A percentile compares a stretch with the other conserved stretches of the same genome.
Conservation (phyloP, 2,113 vertebrate species). For the Thunnus maccoyii region DNA sequence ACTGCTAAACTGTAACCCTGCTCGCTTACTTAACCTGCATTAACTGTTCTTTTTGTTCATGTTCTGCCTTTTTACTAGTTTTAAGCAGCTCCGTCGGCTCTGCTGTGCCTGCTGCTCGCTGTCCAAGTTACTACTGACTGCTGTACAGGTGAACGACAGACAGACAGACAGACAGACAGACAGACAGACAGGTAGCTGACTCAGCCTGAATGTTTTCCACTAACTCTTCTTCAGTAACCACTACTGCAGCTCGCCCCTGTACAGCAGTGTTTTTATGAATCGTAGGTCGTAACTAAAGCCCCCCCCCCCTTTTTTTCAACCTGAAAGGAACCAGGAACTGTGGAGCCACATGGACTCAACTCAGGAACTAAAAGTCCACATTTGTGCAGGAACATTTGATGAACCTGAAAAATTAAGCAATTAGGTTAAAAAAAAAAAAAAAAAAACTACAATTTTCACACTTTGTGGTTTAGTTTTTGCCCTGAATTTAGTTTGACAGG, state of each 20-base stretch:
- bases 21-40: slow-evolving; percentile 85
- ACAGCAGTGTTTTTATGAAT: neutral
- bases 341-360: neutral
- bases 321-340: neutral
- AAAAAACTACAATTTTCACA: no score
- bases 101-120: slow-evolving; percentile 68
- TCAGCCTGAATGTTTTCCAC: slow-evolving; percentile 12
- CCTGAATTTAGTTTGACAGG: neutral
- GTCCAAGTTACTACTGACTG: neutral
- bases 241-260: slow-evolving; percentile 3
- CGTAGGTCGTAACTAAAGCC: neutral
- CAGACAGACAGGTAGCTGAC: neutral
- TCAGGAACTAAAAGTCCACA: neutral
- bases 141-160: neutral
- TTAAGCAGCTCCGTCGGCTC: slow-evolving; percentile 85
- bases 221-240: neutral
- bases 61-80: slow-evolving; percentile 82
- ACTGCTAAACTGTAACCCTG: slow-evolving; percentile 70
- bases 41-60: slow-evolving; percentile 66
- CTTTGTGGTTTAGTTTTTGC: no score
- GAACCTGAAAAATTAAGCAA: no score
- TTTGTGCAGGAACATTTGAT: no score
- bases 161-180: neutral
- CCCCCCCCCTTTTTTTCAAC: neutral
- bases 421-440: no score